A percentile compares a stretch with the other conserved stretches of the same genome.
Evolutionary conservation across 2,113 vertebrate species (phyloP).

Genomic region (Myocastor coypus): DNA sequence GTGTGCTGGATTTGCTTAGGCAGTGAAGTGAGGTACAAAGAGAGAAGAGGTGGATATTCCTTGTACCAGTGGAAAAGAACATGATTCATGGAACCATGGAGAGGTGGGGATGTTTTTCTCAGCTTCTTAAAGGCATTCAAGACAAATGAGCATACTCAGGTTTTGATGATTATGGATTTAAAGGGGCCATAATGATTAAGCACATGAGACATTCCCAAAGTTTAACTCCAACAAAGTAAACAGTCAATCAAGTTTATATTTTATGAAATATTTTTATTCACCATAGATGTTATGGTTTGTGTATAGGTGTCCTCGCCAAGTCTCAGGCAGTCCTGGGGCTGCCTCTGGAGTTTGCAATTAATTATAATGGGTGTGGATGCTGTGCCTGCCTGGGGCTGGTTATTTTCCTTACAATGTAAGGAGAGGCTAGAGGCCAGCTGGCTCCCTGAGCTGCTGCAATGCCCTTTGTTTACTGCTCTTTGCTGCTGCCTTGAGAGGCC

Average conservation of each 20-base stretch:
- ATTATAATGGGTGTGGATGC: no score
- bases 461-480: no score
- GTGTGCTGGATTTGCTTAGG: background rate
- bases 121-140: background rate
- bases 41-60: background rate
- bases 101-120: background rate
- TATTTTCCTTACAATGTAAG: no score
- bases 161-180: background rate
- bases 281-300: background rate
- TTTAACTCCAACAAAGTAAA: background rate
- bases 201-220: background rate
- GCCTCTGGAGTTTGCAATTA: no score
- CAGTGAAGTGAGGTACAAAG: background rate
- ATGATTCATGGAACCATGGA: fast-evolving
- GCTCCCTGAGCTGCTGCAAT: no score
- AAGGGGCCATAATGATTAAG: background rate
- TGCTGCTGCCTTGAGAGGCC: no score
- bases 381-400: no score
- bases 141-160: background rate
- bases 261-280: background rate
- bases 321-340: no score
- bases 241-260: background rate
- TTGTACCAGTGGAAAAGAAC: background rate
- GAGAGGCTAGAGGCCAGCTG: no score
- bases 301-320: no score